Conservation (phyloP, 2,797 vertebrate genomes). For the Danio kyathit region DNA sequence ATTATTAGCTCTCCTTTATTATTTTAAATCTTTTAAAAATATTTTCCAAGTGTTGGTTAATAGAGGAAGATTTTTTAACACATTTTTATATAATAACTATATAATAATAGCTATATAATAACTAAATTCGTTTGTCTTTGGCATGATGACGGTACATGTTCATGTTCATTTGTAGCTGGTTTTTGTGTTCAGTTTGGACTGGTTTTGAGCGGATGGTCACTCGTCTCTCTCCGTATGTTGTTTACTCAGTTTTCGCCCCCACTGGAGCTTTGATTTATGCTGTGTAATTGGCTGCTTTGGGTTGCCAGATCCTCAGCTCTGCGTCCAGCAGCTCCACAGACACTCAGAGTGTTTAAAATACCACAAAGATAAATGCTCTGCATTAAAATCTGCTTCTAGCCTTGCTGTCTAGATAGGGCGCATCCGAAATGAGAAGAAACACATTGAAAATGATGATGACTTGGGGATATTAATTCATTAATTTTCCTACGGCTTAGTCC, state of each 20-base stretch:
- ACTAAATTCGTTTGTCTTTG: no score
- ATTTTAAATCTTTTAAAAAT: no score
- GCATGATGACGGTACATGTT: background rate
- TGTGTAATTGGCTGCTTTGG: constrained; percentile 62
- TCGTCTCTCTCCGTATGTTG: constrained; percentile 22
- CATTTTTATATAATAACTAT: no score
- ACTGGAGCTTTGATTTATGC: constrained; percentile 66
- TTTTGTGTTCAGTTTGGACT: background rate
- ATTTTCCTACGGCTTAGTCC: no score
- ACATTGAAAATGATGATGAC: background rate
- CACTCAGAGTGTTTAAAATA: background rate
- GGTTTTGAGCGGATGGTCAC: background rate
- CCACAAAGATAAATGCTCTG: background rate
- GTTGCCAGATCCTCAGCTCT: constrained; percentile 56
- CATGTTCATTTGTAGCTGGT: background rate
- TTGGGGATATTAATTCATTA: no score
- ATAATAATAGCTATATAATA: no score
- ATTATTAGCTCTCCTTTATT: no score
- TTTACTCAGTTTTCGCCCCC: constrained; percentile 44
- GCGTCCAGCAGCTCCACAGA: constrained; percentile 3
- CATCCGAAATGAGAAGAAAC: background rate
- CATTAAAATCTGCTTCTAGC: background rate
- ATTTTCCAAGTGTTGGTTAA: no score
- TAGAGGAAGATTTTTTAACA: no score
- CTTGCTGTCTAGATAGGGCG: background rate